Evolutionary conservation across 2,113 vertebrate species (phyloP).

Genomic region (Dicentrarchus labrax): DNA sequence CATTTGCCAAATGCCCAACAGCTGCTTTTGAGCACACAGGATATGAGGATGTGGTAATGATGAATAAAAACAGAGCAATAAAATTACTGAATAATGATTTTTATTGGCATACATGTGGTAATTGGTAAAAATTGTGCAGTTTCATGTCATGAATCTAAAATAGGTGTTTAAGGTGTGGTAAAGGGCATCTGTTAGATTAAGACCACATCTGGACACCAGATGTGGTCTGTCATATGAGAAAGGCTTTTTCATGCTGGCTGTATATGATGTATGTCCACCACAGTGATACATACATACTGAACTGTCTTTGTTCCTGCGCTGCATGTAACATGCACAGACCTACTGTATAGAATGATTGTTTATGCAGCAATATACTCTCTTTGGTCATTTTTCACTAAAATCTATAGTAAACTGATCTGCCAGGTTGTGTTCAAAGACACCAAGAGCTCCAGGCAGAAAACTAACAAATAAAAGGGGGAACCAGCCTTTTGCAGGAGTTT

Average conservation of each 20-base stretch:
- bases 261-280: slow-evolving; percentile 31
- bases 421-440: background rate
- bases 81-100: slow-evolving; percentile 42
- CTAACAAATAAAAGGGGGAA: background rate
- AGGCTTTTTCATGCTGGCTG: slow-evolving; percentile 21
- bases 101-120: slow-evolving; percentile 17
- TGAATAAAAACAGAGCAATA: slow-evolving; percentile 30
- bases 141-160: slow-evolving; percentile 47
- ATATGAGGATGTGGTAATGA: slow-evolving; percentile 41
- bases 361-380: background rate
- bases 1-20: slow-evolving; percentile 25
- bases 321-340: background rate
- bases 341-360: background rate
- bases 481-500: background rate
- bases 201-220: slow-evolving; percentile 63
- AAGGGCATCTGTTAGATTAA: slow-evolving; percentile 41
- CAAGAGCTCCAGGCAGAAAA: background rate
- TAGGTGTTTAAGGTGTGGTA: slow-evolving; percentile 44
- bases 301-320: slow-evolving; percentile 7
- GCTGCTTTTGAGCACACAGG: slow-evolving; percentile 29
- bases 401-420: background rate
- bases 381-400: background rate
- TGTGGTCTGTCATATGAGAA: slow-evolving; percentile 35
- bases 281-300: slow-evolving; percentile 11
- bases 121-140: slow-evolving; percentile 23